These are phyloP conservation scores for Acropternis orthonyx DNA, from an alignment of 2,797 vertebrate genomes.

Conservation along the genomic window DNA sequence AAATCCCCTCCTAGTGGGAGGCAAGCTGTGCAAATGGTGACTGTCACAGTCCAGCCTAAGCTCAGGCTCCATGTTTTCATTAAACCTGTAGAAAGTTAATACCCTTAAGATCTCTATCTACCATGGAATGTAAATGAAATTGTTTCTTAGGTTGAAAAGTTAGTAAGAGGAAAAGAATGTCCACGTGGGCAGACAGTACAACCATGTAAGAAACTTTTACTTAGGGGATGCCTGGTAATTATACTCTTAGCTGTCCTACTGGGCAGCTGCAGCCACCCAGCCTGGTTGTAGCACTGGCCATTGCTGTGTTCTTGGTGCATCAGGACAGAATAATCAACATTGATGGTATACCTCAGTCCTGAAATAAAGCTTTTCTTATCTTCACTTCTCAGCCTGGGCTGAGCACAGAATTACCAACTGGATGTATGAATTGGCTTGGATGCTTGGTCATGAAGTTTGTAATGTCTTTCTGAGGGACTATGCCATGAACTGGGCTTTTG, in stretches of 20 bases:
- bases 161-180: not conserved
- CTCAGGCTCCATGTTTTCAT: not conserved
- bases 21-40: not conserved
- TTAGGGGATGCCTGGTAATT: not conserved
- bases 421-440: not conserved
- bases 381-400: not conserved
- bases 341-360: not conserved
- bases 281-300: not conserved
- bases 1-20: not conserved
- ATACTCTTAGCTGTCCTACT: not conserved
- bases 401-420: not conserved
- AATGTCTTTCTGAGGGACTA: not conserved
- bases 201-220: not conserved
- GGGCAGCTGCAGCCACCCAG: not conserved
- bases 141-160: not conserved
- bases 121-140: not conserved
- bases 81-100: not conserved
- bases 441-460: not conserved
- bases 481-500: not conserved
- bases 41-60: not conserved
- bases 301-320: not conserved
- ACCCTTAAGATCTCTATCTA: not conserved
- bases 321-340: not conserved
- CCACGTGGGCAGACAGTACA: not conserved
- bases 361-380: not conserved